A percentile compares a stretch with the other conserved stretches of the same genome.
These are phyloP conservation scores for Haemorhous mexicanus DNA, from an alignment of 2,113 vertebrate species.

Conservation along the genomic window DNA sequence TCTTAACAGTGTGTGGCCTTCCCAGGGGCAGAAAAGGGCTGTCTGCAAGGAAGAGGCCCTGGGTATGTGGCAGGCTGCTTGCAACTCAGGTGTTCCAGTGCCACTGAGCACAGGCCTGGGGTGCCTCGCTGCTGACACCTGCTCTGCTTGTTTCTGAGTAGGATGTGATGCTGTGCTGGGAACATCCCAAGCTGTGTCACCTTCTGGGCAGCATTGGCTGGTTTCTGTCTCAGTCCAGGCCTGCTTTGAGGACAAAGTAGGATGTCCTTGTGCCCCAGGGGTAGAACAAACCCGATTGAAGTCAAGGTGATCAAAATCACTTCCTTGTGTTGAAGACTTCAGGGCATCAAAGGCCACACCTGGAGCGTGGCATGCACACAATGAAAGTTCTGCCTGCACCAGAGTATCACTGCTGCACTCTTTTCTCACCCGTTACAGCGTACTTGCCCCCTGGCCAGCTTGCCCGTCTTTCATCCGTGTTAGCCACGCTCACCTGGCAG, in stretches of 20 bases:
- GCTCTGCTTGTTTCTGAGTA: neutral
- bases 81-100: fast-evolving
- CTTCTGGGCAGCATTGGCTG: neutral
- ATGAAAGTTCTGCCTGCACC: neutral
- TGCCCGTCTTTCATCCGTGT: fast-evolving
- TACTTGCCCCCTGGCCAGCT: fast-evolving
- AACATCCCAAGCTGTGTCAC: neutral
- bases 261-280: fast-evolving
- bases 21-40: neutral
- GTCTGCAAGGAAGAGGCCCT: neutral
- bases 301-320: neutral
- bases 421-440: neutral
- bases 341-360: neutral
- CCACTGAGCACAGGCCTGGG: neutral
- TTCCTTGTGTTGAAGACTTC: neutral
- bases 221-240: neutral
- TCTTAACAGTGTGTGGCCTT: neutral
- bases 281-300: neutral
- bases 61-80: neutral
- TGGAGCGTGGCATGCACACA: neutral
- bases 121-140: fast-evolving
- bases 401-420: fast-evolving
- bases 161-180: neutral
- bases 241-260: neutral
- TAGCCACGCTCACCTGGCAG: neutral